phyloP scores from a whole-genome alignment of 2,113 vertebrate genomes.

The Hemiscyllium ocellatum region DNA sequence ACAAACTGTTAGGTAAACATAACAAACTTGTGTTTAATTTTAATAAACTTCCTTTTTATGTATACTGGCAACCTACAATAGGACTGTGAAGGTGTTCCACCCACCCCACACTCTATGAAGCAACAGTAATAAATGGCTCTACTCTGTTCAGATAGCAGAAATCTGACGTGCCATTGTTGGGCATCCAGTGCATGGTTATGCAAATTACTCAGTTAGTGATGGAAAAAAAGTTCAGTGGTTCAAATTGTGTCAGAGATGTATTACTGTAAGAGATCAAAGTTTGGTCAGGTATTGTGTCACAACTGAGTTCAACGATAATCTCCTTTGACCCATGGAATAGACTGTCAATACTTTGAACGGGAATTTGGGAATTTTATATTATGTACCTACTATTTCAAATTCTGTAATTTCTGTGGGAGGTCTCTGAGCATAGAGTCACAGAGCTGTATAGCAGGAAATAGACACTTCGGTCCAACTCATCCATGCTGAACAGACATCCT shows the following conservation, averaged over 20 bases:
- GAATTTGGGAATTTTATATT: neutral
- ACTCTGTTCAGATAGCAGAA: neutral
- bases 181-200: neutral
- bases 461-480: too few species aligned
- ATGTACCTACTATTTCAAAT: neutral
- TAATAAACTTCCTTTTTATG: neutral
- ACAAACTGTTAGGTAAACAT: neutral
- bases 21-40: neutral
- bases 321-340: neutral
- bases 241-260: conserved; percentile 6
- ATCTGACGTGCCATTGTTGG: neutral
- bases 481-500: too few species aligned
- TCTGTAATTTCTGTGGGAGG: neutral
- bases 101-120: neutral
- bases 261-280: neutral
- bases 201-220: neutral
- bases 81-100: neutral
- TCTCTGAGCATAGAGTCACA: too few species aligned
- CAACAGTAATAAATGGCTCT: neutral
- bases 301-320: neutral
- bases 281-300: neutral
- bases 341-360: neutral
- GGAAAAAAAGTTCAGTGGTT: neutral
- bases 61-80: neutral
- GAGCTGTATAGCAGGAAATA: too few species aligned